A percentile compares a stretch with the other conserved stretches of the same genome.
Evolutionary conservation across 2,888 invertebrate species (phyloP).

Genomic region (Choreutis nemorana): DNA sequence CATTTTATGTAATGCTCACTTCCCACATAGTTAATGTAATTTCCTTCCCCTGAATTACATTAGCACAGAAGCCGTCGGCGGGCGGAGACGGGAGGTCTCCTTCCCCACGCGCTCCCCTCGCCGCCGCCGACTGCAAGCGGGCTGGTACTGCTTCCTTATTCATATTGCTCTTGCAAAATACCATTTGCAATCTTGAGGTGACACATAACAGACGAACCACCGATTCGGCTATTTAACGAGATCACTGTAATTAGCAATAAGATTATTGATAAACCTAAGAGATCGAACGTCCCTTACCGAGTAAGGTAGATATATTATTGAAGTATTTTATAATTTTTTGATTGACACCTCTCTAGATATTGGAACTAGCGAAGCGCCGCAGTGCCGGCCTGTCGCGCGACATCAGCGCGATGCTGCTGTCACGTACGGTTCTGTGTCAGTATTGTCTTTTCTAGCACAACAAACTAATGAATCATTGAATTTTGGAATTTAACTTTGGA

Average conservation of each 20-base stretch:
- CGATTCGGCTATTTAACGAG: constrained; percentile 49
- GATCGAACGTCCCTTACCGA: constrained; percentile 66
- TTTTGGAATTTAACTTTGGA: constrained; percentile 60
- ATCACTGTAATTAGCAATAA: constrained; percentile 61
- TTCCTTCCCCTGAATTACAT: constrained; percentile 55
- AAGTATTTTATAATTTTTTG: constrained; percentile 44
- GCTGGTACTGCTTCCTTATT: constrained; percentile 58
- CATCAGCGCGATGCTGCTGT: not conserved
- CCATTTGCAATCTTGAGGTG: no score
- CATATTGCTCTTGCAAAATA: constrained; percentile 46
- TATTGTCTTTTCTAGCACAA: constrained; percentile 56
- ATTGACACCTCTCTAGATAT: constrained; percentile 49
- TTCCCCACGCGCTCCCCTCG: constrained; percentile 7
- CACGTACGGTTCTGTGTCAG: constrained; percentile 32
- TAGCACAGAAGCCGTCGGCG: constrained; percentile 30
- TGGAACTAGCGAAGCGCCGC: constrained; percentile 21
- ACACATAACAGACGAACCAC: constrained; percentile 21
- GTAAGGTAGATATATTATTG: constrained; percentile 63
- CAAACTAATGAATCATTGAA: constrained; percentile 41
- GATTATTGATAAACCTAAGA: constrained; percentile 61
- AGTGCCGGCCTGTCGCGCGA: constrained; percentile 2
- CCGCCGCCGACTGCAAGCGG: constrained; percentile 32
- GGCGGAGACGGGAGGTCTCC: constrained; percentile 19
- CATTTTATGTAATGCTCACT: constrained; percentile 66
- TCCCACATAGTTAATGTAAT: constrained; percentile 54